phyloP scores from a whole-genome alignment of 1,140 invertebrate species.

The Vollenhovia emeryi region DNA sequence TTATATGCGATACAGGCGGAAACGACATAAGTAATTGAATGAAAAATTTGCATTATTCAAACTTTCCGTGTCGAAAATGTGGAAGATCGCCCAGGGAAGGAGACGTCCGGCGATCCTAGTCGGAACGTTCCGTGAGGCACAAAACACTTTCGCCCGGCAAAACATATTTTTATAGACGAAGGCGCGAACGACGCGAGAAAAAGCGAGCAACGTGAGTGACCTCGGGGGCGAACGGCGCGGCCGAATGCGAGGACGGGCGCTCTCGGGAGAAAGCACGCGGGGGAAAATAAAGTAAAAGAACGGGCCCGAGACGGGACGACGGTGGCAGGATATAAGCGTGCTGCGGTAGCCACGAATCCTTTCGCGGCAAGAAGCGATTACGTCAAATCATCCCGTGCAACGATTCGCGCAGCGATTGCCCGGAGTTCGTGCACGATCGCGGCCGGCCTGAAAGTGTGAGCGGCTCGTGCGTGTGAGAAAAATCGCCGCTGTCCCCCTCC shows the following conservation, averaged over 20 bases:
- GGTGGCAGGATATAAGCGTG: constrained; percentile 49
- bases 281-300: constrained; percentile 43
- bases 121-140: background rate
- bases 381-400: constrained; percentile 61
- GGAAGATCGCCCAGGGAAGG: background rate
- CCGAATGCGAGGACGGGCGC: constrained; percentile 8
- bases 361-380: constrained; percentile 57
- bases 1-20: background rate
- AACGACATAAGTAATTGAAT: background rate
- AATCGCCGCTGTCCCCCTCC: background rate
- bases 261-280: constrained; percentile 7
- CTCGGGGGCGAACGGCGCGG: constrained; percentile 2
- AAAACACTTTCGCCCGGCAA: constrained; percentile 31
- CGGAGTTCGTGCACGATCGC: constrained; percentile 30
- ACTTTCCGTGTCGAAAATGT: background rate
- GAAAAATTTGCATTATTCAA: background rate
- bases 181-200: constrained; percentile 43
- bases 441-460: background rate
- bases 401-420: constrained; percentile 43
- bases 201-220: constrained; percentile 40
- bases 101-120: background rate
- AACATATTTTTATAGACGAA: constrained; percentile 57
- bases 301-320: background rate
- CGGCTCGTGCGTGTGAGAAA: constrained; percentile 4
- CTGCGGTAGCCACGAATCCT: constrained; percentile 54